A percentile compares a stretch with the other conserved stretches of the same genome.
Conservation (phyloP, 1,140 invertebrate species). For the Ips typographus region DNA sequence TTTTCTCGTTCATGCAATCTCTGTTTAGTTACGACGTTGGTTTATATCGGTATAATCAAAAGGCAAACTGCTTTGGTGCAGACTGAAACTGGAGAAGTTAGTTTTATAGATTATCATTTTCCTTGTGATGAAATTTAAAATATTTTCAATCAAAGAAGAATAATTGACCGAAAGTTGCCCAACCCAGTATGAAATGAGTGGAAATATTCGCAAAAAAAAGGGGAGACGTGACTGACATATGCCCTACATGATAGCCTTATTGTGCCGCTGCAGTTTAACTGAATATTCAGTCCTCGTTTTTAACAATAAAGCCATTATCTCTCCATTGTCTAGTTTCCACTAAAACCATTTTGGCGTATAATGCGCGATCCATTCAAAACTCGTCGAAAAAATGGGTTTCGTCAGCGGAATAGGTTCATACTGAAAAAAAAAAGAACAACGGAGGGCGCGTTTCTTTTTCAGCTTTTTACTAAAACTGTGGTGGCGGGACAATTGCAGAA, state of each 20-base stretch:
- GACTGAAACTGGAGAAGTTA: conserved; percentile 8
- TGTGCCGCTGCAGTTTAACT: neutral
- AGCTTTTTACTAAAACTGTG: no score
- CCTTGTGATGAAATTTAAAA: neutral
- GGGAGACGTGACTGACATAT: neutral
- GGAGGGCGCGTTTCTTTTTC: no score
- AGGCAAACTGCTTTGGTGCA: conserved; percentile 32
- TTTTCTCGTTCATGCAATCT: conserved; percentile 41
- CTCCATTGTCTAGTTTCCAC: neutral
- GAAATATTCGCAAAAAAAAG: neutral
- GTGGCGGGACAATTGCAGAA: no score
- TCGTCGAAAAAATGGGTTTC: neutral
- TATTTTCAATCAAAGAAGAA: no score
- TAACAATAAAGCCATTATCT: conserved; percentile 5
- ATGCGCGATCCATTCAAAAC: neutral
- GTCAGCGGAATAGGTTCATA: no score
- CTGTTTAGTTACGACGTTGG: conserved; percentile 37
- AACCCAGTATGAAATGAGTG: no score
- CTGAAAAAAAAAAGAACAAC: no score
- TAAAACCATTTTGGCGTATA: conserved; percentile 4
- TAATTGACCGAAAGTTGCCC: no score
- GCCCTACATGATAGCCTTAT: neutral
- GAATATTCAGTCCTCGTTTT: conserved; percentile 1
- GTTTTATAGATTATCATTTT: neutral
- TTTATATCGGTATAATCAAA: conserved; percentile 42